Evolutionary conservation across 35 echinoderm and acorn worm genomes (phyloP).

Genomic region (Heliocidaris tuberculata): DNA sequence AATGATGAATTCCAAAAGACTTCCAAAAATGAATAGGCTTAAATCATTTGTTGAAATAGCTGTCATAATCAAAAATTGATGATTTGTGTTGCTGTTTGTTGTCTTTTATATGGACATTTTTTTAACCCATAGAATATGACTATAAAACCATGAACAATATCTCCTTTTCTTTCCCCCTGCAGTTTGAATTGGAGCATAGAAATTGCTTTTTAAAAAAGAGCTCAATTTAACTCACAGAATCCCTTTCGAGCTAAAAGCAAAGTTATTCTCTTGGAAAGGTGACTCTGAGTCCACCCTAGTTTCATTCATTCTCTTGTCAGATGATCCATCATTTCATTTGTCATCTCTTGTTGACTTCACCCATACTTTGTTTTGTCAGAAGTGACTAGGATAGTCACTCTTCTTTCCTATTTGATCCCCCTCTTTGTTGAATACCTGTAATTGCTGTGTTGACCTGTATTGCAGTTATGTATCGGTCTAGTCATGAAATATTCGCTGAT

Average conservation of each 20-base stretch:
- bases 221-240: not conserved
- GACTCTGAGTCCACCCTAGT: not conserved
- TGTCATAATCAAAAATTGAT: not conserved
- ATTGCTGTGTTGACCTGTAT: not conserved
- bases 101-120: not conserved
- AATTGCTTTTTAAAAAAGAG: not conserved
- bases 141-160: not conserved
- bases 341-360: not conserved
- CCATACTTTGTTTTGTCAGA: not conserved
- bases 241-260: not conserved
- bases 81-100: not conserved
- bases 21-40: not conserved
- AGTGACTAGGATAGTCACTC: not conserved
- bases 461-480: not conserved
- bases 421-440: not conserved
- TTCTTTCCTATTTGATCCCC: not conserved
- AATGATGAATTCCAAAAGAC: not conserved
- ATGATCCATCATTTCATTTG: not conserved
- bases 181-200: conserved; percentile 11
- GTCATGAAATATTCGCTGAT: not conserved
- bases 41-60: not conserved
- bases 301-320: not conserved
- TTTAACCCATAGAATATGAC: not conserved
- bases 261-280: conserved; percentile 11
- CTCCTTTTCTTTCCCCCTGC: not conserved